Conservation (phyloP, 2,888 invertebrate genomes). For the Hesperia comma region DNA sequence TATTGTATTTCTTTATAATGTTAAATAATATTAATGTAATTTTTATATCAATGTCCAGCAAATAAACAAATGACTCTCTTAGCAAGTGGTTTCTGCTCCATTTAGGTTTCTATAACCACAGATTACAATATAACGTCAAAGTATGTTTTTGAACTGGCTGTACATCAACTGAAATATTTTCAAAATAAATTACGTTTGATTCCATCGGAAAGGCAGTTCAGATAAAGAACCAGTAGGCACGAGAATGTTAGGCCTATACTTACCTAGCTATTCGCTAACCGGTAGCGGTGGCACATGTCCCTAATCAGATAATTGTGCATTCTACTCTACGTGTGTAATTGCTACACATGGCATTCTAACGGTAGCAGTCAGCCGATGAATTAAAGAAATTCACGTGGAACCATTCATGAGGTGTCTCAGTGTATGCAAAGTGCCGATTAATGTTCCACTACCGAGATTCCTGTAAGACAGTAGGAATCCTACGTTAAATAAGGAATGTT, state of each 20-base stretch:
- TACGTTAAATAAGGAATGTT: conserved; percentile 15
- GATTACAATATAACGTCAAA: too few relatives aligned
- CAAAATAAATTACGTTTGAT: too few relatives aligned
- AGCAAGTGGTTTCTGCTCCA: too few relatives aligned
- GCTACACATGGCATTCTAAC: conserved; percentile 26
- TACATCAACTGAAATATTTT: too few relatives aligned
- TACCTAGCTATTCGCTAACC: background rate
- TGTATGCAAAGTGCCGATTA: conserved; percentile 35
- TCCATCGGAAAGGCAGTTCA: too few relatives aligned
- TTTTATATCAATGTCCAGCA: too few relatives aligned
- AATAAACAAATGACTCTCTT: too few relatives aligned
- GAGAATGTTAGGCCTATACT: background rate
- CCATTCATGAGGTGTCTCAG: conserved; percentile 26
- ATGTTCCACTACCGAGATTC: conserved; percentile 27
- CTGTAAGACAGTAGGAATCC: conserved; percentile 14
- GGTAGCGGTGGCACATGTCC: background rate
- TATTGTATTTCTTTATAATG: too few relatives aligned
- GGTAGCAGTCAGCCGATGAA: conserved; percentile 31
- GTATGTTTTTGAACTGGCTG: too few relatives aligned
- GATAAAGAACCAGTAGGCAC: too few relatives aligned
- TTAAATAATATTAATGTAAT: too few relatives aligned
- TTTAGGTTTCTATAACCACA: too few relatives aligned
- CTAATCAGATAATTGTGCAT: conserved; percentile 27
- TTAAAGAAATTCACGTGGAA: conserved; percentile 30
- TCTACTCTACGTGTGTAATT: conserved; percentile 30